Base-by-base conservation (phyloP, 2,888 invertebrate genomes). In the Mesodorylaimus sp. region DNA sequence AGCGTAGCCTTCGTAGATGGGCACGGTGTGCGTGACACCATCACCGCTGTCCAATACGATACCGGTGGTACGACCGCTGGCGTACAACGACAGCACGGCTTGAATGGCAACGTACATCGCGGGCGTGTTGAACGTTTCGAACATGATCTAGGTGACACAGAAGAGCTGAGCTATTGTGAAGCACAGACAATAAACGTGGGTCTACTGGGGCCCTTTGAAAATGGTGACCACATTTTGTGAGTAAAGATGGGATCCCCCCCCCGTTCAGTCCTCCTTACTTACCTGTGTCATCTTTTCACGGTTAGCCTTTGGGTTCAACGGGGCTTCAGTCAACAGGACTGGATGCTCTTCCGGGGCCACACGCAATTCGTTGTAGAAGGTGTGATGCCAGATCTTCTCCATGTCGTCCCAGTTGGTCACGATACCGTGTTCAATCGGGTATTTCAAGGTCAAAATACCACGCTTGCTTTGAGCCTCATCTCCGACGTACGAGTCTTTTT, bases 381-480 rank as follows among this genome's bases (percentile, higher is more conserved):
- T 88, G 76, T 91, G 89, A 72, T 91, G 89, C 89, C 89, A 91
- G 76, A 91, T 89, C 74, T 91, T 88, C 74, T 89, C 89, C 89
- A 91, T 89, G 66, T 88, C 88, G 66, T 89, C 88, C 89, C 89
- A 89, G 78, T 89, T 88, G 72, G 88, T 89, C 68, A 89, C 85
- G 73, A 89, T 88, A 64, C 88, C 88, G 74, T 89, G 88, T 71
- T 89, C 88, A 70, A 89, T 88, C 66, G 88, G 88, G 74, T 89
- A 89, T 70, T 88, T 88, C 68, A 89, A 75, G 58, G 87, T 88
- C 62, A 88, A 79, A 74, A 89, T 88, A 74, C 88, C 88, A 74
- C 88, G 42, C 75, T 88, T 68, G 60, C 66, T 66, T 57, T 71
- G 70, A 48, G 71, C 71, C 54, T 70, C 70, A 54, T 71, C 70